Evolutionary conservation across 2,888 invertebrate genomes (phyloP).

Genomic region (Fragum fragum): DNA sequence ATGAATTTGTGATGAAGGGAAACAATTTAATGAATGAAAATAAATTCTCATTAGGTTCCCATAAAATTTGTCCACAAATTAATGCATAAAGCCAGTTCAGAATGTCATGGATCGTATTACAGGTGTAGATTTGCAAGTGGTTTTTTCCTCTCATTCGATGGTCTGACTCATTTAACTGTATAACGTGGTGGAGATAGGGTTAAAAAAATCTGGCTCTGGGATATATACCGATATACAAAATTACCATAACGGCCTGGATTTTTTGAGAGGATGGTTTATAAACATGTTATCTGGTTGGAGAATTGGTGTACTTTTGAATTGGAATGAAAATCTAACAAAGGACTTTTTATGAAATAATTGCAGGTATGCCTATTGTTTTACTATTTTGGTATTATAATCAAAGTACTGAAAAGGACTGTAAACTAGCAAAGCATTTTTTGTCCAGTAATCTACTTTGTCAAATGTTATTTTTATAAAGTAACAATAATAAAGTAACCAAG

Average conservation of each 20-base stretch:
- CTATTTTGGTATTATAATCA: too few species aligned
- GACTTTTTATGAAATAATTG: too few species aligned
- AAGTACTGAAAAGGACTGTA: too few species aligned
- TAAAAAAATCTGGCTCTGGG: not conserved
- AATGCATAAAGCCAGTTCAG: not conserved
- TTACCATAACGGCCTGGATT: not conserved
- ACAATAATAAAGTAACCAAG: too few species aligned
- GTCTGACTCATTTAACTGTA: constrained; percentile 15
- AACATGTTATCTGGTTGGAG: not conserved
- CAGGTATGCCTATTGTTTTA: too few species aligned
- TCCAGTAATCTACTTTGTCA: too few species aligned
- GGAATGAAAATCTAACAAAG: not conserved
- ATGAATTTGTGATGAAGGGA: not conserved
- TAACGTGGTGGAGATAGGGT: constrained; percentile 9
- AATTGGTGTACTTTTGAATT: not conserved
- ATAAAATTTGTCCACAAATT: constrained; percentile 6
- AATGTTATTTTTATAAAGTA: too few species aligned
- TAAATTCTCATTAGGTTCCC: constrained; percentile 3
- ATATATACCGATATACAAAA: not conserved
- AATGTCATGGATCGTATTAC: constrained; percentile 13
- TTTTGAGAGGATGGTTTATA: not conserved
- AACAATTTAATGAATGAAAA: constrained; percentile 3
- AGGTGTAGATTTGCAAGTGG: constrained; percentile 28
- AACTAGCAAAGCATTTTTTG: too few species aligned
- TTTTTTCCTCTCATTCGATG: constrained; percentile 7